Base-by-base conservation (phyloP, 2,888 invertebrate genomes). In the Willowsia nigromaculata region DNA sequence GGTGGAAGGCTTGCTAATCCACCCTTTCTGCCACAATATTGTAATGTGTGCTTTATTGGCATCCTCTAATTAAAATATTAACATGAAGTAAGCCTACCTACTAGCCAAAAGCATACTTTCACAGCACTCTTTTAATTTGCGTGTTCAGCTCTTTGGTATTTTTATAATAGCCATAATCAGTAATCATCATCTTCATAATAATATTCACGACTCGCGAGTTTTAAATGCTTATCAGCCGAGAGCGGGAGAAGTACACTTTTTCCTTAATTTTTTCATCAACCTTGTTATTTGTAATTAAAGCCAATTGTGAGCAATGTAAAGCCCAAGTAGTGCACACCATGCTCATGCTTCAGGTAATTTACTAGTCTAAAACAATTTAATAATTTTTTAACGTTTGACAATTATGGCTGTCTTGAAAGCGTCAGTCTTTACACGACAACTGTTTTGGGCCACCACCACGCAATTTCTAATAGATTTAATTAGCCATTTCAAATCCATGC, bases 61-160 rank as follows among this genome's bases (percentile, higher is more conserved):
- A 37, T 68, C 65, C 65, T 37, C 65, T 68, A 68, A 68, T 68
- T 68, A 68, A 68, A 68, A 68, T 68, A 68, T 68, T 33, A 68
- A 68, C 33, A 68, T 62, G 30, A 30, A 27, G 30, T 62, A 62
- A 27, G 15, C 30, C 62, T 13, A 62, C 30, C 62, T 37, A 13
- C 65, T 6, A 33, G 18, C 65, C 37, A 68, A 18, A 27, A 37
- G 37, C 65, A 62, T 27, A 15, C n/a, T n/a, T n/a, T n/a, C n/a
- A n/a, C n/a, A n/a, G n/a, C n/a, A n/a, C n/a, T n/a, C n/a, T n/a
- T n/a, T n/a, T n/a, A n/a, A n/a, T n/a, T n/a, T n/a, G n/a, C n/a
- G n/a, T n/a, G 15, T 50, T 3, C n/a, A 37, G 33, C 37, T 37
- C 37, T 37, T 37, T 68, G 65, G 37, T 62, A n/a, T n/a, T 33